A percentile compares a stretch with the other conserved stretches of the same genome.
phyloP scores from a whole-genome alignment of 2,113 vertebrate species.

The Aspidoscelis tigris region DNA sequence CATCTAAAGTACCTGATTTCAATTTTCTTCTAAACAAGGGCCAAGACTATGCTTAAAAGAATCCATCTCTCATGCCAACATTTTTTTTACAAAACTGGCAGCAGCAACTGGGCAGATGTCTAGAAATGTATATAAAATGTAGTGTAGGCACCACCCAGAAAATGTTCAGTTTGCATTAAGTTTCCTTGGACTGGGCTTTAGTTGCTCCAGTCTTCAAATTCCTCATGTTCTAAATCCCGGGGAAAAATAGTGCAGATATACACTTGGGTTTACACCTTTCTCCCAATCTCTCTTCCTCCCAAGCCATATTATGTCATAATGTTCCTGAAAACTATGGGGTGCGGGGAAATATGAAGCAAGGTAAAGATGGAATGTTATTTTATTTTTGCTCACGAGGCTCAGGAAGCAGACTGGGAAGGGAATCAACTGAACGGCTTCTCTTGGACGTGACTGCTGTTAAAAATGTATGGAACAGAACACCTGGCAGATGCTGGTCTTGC shows the following conservation, averaged over 20 bases:
- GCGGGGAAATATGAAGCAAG: background rate
- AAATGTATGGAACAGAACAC: background rate
- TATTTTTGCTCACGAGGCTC: background rate
- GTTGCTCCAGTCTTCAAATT: slow-evolving; percentile 7
- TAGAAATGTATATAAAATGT: background rate
- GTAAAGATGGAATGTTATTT: background rate
- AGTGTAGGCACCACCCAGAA: background rate
- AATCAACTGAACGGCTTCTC: background rate
- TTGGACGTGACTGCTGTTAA: no score
- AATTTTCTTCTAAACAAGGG: background rate
- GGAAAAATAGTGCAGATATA: background rate
- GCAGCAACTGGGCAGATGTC: slow-evolving; percentile 6
- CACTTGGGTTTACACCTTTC: no score
- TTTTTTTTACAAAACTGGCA: background rate
- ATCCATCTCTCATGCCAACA: background rate
- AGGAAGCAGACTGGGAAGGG: background rate
- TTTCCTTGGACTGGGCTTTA: background rate
- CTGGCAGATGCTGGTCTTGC: background rate
- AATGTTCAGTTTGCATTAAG: background rate
- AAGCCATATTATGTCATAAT: background rate
- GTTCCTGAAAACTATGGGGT: background rate
- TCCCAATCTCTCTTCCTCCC: background rate
- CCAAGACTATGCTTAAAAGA: background rate
- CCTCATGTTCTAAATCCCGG: slow-evolving; percentile 4
- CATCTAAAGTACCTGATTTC: background rate